These are phyloP conservation scores for Stratiomys singularior DNA, from an alignment of 2,888 invertebrate species.

Conservation along the genomic window DNA sequence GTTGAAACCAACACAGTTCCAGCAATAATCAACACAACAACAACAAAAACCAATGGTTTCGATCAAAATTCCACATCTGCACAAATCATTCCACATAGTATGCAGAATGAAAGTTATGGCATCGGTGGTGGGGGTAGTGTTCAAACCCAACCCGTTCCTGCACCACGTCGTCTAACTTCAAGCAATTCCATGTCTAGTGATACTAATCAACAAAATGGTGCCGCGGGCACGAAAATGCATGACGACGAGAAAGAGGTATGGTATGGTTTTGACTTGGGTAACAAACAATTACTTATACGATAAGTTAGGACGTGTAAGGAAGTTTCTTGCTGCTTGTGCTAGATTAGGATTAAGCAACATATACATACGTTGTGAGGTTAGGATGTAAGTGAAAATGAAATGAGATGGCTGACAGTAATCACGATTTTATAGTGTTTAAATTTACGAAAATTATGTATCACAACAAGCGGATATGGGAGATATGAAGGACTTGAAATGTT, in stretches of 20 bases:
- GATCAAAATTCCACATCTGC: conserved; percentile 51
- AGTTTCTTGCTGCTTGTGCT: neutral
- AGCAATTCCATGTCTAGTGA: conserved; percentile 67
- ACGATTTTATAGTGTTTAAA: neutral
- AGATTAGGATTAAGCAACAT: neutral
- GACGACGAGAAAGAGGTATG: conserved; percentile 67
- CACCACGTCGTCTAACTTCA: conserved; percentile 65
- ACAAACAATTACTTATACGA: no score
- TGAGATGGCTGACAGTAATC: conserved; percentile 44
- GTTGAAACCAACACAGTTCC: conserved; percentile 63
- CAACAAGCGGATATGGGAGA: no score
- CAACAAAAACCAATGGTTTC: conserved; percentile 63
- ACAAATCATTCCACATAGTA: conserved; percentile 52
- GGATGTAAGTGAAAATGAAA: neutral
- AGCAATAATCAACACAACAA: conserved; percentile 65
- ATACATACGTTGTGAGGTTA: neutral
- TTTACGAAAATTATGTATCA: no score
- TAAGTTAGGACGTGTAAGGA: no score
- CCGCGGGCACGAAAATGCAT: conserved; percentile 56
- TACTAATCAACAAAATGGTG: conserved; percentile 53
- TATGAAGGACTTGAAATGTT: conserved; percentile 21
- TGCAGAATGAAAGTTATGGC: conserved; percentile 37
- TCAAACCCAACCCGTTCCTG: conserved; percentile 65
- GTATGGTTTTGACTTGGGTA: conserved; percentile 33
- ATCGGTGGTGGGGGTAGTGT: neutral